phyloP scores from a whole-genome alignment of 2,888 invertebrate species.

The Dorcus parallelipipedus region DNA sequence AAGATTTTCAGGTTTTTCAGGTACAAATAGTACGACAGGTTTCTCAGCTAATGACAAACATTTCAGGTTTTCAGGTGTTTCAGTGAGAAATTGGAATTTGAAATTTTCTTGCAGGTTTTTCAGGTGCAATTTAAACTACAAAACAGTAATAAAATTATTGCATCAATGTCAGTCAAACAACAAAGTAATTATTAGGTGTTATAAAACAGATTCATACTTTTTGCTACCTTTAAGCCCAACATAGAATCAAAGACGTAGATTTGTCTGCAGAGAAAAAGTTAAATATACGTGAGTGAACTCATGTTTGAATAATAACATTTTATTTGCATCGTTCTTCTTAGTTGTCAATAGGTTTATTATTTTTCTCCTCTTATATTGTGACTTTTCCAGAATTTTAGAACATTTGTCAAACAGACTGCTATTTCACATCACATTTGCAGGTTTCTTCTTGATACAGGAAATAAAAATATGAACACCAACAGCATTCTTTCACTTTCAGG shows the following conservation, averaged over 20 bases:
- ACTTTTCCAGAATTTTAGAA: too few relatives aligned
- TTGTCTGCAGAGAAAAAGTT: too few relatives aligned
- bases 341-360: too few relatives aligned
- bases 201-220: conserved; percentile 5
- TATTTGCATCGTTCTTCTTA: too few relatives aligned
- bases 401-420: too few relatives aligned
- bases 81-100: neutral
- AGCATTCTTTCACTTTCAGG: neutral
- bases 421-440: too few relatives aligned
- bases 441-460: too few relatives aligned
- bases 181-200: neutral
- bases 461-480: neutral
- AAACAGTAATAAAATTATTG: neutral
- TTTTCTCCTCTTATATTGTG: too few relatives aligned
- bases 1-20: conserved; percentile 1
- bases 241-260: neutral
- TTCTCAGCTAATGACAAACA: neutral
- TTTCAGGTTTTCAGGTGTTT: conserved; percentile 1
- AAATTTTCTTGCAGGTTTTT: neutral
- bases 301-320: too few relatives aligned
- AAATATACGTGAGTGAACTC: too few relatives aligned
- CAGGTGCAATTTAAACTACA: conserved; percentile 10
- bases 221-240: conserved; percentile 7
- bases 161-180: neutral
- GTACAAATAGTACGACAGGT: neutral